Evolutionary conservation across 2,797 vertebrate genomes (phyloP).

Genomic region (Pangasius larnaudii): DNA sequence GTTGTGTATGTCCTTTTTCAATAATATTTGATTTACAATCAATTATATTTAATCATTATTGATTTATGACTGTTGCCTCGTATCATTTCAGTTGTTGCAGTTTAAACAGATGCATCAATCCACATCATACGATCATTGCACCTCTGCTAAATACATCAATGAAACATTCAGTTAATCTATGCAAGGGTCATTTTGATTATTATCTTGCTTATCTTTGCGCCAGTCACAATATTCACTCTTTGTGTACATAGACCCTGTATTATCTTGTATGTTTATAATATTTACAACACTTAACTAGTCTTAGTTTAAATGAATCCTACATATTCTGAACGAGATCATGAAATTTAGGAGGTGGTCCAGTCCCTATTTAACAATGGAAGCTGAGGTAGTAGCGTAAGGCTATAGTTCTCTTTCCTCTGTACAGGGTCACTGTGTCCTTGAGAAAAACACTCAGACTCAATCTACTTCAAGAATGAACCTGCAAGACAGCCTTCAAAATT

Average conservation of each 20-base stretch:
- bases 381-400: background rate
- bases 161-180: background rate
- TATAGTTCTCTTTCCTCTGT: background rate
- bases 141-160: background rate
- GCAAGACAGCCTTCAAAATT: background rate
- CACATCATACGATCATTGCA: background rate
- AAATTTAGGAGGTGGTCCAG: background rate
- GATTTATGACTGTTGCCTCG: background rate
- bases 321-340: background rate
- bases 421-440: background rate
- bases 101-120: background rate
- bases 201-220: background rate
- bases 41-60: background rate
- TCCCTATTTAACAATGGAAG: background rate
- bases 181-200: background rate
- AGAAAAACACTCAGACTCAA: background rate
- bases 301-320: background rate
- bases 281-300: background rate
- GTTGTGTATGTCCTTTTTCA: background rate
- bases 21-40: background rate
- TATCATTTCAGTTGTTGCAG: background rate
- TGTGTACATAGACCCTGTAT: background rate
- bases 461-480: background rate
- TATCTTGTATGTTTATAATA: background rate
- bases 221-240: background rate